These are phyloP conservation scores for Drosophila barbarae DNA, from an alignment of 2,888 invertebrate species.

Conservation along the genomic window DNA sequence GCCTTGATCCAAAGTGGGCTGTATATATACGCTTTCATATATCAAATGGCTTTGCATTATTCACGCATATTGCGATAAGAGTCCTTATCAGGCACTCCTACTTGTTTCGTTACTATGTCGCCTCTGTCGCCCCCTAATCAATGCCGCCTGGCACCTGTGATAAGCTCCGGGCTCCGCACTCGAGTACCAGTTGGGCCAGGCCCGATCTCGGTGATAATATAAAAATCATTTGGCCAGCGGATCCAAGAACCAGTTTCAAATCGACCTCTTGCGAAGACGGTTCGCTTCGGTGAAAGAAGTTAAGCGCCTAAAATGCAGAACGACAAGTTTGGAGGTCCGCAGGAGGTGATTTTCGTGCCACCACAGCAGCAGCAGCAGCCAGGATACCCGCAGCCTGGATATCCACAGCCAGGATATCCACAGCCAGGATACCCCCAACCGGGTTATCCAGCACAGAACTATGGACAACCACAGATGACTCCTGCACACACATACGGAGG, in stretches of 20 bases:
- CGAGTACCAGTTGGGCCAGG: conserved; percentile 12
- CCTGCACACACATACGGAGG: conserved; percentile 8
- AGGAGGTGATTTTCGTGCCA: conserved; percentile 29
- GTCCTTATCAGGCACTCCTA: conserved; percentile 8
- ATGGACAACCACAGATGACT: conserved; percentile 11
- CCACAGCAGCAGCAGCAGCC: conserved; percentile 19
- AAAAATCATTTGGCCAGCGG: conserved; percentile 18
- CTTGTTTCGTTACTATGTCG: conserved; percentile 1
- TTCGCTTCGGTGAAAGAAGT: background rate
- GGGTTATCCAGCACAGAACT: conserved; percentile 20
- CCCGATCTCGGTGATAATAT: conserved; percentile 1
- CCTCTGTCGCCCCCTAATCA: conserved; percentile 2
- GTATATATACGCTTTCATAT: conserved; percentile 2
- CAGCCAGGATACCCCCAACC: conserved; percentile 10
- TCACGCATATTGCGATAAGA: conserved; percentile 17
- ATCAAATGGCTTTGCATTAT: background rate
- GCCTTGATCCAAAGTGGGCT: background rate
- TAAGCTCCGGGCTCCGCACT: conserved; percentile 5
- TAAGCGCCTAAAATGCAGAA: conserved; percentile 38
- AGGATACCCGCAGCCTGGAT: conserved; percentile 30
- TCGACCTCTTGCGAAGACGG: conserved; percentile 14
- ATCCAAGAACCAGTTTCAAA: conserved; percentile 20
- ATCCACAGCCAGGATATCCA: conserved; percentile 1
- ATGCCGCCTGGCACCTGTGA: conserved; percentile 10
- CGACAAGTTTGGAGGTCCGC: conserved; percentile 38